Evolutionary conservation across 2,113 vertebrate species (phyloP).

Genomic region (Pangasianodon gigas): DNA sequence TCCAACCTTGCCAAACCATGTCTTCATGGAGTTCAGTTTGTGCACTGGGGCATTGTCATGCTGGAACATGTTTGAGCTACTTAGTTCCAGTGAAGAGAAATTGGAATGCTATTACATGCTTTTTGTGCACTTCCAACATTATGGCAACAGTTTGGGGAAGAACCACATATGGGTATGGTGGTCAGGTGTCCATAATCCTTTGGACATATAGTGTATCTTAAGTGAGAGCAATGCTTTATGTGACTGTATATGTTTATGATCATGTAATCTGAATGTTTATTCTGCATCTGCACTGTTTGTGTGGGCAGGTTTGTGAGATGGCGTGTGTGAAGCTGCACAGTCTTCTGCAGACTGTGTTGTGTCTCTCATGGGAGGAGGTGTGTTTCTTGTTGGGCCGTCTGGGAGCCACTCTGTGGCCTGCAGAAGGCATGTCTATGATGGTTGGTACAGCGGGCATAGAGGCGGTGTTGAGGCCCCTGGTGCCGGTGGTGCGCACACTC

Average conservation of each 20-base stretch:
- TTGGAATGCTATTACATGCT: background rate
- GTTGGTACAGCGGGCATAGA: slow-evolving; percentile 59
- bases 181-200: background rate
- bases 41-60: background rate
- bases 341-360: slow-evolving; percentile 85
- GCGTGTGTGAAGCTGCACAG: slow-evolving; percentile 92
- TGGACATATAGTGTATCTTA: background rate
- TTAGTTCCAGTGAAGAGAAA: background rate
- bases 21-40: background rate
- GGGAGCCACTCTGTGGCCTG: slow-evolving; percentile 78
- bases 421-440: slow-evolving; percentile 42
- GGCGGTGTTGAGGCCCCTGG: slow-evolving; percentile 80
- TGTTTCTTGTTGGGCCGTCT: slow-evolving; percentile 91
- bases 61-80: background rate
- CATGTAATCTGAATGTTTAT: background rate
- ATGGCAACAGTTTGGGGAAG: background rate
- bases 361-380: slow-evolving; percentile 82
- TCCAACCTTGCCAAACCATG: background rate
- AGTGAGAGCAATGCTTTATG: background rate
- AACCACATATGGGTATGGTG: background rate
- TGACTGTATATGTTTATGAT: background rate
- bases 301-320: slow-evolving; percentile 82
- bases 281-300: background rate
- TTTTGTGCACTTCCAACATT: background rate
- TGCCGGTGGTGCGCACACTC: slow-evolving; percentile 86